A percentile compares a stretch with the other conserved stretches of the same genome.
Evolutionary conservation across 2,888 invertebrate species (phyloP).

Genomic region (Caenorhabditis sp.): DNA sequence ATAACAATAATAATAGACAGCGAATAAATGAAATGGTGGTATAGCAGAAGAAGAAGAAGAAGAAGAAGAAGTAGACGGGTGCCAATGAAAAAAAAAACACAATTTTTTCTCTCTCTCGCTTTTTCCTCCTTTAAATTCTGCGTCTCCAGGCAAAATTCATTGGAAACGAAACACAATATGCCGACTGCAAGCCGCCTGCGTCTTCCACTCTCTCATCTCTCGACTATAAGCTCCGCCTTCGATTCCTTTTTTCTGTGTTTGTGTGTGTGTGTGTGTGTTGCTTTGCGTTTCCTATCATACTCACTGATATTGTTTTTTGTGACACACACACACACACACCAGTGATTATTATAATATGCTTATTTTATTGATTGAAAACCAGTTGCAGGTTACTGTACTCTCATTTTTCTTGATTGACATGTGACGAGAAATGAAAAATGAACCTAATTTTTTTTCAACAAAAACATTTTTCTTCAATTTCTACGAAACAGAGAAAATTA

Average conservation of each 20-base stretch:
- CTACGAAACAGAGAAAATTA: too few species aligned
- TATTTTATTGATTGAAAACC: too few species aligned
- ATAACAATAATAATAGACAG: conserved; percentile 2
- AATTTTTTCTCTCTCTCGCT: not conserved
- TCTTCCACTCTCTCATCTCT: not conserved
- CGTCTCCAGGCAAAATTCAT: not conserved
- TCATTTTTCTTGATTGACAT: too few species aligned
- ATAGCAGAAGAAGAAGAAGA: not conserved
- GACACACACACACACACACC: not conserved
- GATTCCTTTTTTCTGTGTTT: too few species aligned
- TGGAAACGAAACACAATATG: not conserved
- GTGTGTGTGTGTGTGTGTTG: not conserved
- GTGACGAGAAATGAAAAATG: too few species aligned
- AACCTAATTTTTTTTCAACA: too few species aligned
- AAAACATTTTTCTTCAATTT: too few species aligned
- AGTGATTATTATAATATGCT: too few species aligned
- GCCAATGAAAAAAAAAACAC: not conserved
- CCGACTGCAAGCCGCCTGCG: not conserved
- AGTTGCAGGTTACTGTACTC: too few species aligned
- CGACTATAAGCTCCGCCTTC: not conserved
- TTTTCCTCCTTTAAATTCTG: not conserved
- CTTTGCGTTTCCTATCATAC: not conserved
- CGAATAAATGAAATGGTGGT: not conserved
- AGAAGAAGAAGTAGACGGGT: not conserved
- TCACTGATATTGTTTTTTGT: not conserved